Evolutionary conservation across 2,797 vertebrate species (phyloP).

Genomic region (Mus minutoides): DNA sequence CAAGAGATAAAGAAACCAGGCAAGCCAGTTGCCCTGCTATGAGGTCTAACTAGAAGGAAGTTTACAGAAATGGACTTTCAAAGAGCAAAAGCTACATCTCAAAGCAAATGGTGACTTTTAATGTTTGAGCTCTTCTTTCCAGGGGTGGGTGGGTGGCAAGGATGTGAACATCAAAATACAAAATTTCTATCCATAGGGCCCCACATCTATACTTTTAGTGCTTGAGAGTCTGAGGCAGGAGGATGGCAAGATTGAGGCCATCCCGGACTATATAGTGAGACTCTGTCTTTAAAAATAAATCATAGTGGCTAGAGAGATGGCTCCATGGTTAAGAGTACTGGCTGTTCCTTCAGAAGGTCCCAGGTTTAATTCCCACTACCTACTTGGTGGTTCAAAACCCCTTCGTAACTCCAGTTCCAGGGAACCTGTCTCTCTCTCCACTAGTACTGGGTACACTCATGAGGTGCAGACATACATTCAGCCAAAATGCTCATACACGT

Average conservation of each 20-base stretch:
- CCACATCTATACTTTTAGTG: background rate
- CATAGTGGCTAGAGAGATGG: background rate
- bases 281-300: background rate
- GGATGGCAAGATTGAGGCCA: background rate
- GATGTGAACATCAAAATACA: background rate
- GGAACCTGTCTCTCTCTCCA: background rate
- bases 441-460: background rate
- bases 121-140: background rate
- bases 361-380: too few species aligned
- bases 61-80: conserved; percentile 55
- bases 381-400: background rate
- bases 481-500: background rate
- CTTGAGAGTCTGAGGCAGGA: background rate
- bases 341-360: background rate
- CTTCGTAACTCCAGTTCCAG: background rate
- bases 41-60: conserved; percentile 37
- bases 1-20: conserved; percentile 63
- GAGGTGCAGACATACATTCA: background rate
- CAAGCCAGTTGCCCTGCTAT: conserved; percentile 61
- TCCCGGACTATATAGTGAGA: background rate
- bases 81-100: background rate
- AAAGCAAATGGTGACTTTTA: background rate
- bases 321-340: background rate
- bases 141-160: background rate
- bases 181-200: background rate